Conservation (phyloP, 2,797 vertebrate genomes). For the Ctenosaura bakeri region DNA sequence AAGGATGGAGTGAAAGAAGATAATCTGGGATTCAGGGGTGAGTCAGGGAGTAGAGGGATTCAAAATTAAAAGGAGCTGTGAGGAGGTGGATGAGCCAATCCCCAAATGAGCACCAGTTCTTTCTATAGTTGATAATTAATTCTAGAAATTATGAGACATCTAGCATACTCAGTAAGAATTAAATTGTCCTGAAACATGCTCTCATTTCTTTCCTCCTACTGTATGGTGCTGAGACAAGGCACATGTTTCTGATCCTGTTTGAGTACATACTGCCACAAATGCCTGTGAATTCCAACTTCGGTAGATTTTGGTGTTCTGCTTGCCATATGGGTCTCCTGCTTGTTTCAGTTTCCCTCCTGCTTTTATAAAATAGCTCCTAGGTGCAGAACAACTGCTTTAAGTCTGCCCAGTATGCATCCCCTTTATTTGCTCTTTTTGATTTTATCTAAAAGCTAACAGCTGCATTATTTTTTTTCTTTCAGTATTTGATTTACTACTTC, state of each 20-base stretch:
- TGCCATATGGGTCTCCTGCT: constrained; percentile 56
- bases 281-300: constrained; percentile 20
- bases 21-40: not conserved
- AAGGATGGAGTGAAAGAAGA: not conserved
- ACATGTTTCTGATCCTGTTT: constrained; percentile 57
- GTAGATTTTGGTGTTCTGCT: constrained; percentile 32
- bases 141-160: not conserved
- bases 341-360: constrained; percentile 71
- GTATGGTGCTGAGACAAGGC: constrained; percentile 31
- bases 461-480: constrained; percentile 42
- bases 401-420: constrained; percentile 38
- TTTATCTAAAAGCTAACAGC: constrained; percentile 52
- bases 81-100: not conserved
- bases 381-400: constrained; percentile 40
- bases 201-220: not conserved
- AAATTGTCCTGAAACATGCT: not conserved
- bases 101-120: not conserved
- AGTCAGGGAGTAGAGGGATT: not conserved
- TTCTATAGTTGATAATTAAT: not conserved
- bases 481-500: constrained; percentile 61
- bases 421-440: constrained; percentile 60
- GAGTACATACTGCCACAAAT: not conserved
- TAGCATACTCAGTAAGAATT: constrained; percentile 11
- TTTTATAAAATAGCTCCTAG: constrained; percentile 53
- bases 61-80: not conserved